Conservation (phyloP, 2,113 vertebrate species). For the Bos taurus region DNA sequence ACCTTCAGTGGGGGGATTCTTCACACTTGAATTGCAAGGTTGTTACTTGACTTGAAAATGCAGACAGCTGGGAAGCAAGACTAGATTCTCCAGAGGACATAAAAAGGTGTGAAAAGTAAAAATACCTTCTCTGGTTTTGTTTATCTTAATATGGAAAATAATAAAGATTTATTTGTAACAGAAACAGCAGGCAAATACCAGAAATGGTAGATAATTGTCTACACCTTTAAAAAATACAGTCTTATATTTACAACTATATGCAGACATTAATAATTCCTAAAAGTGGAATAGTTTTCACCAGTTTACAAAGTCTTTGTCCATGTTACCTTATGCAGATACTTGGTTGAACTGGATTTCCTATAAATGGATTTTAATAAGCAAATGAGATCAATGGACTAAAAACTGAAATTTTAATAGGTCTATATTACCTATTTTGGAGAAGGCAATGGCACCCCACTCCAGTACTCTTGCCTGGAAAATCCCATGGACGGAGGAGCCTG, state of each 20-base stretch:
- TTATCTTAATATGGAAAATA: neutral
- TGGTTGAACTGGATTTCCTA: slow-evolving; percentile 4
- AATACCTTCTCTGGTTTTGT: neutral
- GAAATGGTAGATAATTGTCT: neutral
- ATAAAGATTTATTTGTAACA: slow-evolving; percentile 26
- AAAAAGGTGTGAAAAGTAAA: neutral
- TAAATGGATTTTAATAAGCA: neutral
- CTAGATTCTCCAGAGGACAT: neutral
- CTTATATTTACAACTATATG: neutral
- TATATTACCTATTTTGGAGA: neutral
- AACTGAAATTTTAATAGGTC: neutral
- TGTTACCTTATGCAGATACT: neutral
- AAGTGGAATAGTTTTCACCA: neutral
- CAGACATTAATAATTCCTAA: neutral
- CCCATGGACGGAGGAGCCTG: no score
- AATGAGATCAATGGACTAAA: neutral
- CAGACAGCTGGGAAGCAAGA: neutral
- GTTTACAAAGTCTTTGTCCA: neutral
- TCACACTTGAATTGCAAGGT: neutral
- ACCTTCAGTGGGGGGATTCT: neutral
- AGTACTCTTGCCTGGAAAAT: no score
- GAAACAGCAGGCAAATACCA: neutral
- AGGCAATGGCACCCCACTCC: no score
- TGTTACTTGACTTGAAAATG: neutral
- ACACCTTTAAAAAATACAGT: neutral